Evolutionary conservation across 2,113 vertebrate genomes (phyloP).

Genomic region (Otocyon megalotis): DNA sequence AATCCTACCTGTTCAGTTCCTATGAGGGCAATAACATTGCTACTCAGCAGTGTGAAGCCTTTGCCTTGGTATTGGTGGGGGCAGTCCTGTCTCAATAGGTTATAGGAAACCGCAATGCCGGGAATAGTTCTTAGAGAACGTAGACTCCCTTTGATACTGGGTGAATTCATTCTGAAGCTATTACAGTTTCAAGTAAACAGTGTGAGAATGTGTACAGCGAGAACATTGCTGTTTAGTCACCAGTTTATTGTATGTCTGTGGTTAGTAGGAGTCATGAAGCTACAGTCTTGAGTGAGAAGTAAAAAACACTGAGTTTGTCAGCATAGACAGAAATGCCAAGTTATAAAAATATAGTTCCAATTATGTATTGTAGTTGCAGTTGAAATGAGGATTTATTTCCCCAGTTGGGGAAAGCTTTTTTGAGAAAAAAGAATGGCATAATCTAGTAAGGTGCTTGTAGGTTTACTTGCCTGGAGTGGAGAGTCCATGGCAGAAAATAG

Average conservation of each 20-base stretch:
- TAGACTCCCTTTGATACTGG: neutral
- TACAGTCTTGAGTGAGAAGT: slow-evolving; percentile 30
- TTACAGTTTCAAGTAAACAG: neutral
- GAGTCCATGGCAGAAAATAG: neutral
- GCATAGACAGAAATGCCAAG: slow-evolving; percentile 48
- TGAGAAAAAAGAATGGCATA: neutral
- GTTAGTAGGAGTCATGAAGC: slow-evolving; percentile 14
- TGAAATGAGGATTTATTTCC: slow-evolving; percentile 29
- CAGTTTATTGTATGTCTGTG: neutral
- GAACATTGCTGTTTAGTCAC: slow-evolving; percentile 43
- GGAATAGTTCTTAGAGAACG: slow-evolving; percentile 3
- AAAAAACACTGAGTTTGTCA: slow-evolving; percentile 44
- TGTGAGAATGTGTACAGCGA: neutral
- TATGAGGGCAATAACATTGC: neutral
- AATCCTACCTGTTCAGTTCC: neutral
- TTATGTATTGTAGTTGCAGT: slow-evolving; percentile 39
- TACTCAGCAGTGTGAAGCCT: neutral
- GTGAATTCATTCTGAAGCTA: slow-evolving; percentile 4
- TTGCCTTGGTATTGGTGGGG: neutral
- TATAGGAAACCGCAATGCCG: neutral
- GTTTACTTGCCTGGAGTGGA: neutral
- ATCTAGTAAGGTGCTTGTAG: neutral
- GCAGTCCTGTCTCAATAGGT: neutral
- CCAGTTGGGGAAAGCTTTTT: neutral
- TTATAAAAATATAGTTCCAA: slow-evolving; percentile 41